Conservation (phyloP, 2,797 vertebrate genomes). For the Gymnothorax javanicus region DNA sequence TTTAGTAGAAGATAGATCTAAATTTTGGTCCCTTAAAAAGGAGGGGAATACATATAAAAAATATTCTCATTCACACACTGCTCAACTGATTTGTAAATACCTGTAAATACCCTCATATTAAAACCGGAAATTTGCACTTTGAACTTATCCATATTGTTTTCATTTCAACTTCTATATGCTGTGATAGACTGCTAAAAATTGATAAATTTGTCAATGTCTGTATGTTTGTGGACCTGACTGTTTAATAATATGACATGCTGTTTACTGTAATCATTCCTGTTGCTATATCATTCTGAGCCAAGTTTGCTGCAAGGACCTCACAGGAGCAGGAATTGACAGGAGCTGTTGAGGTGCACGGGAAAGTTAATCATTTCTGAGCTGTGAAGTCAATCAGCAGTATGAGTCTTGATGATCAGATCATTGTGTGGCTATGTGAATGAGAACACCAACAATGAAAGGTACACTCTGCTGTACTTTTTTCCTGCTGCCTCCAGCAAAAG, state of each 20-base stretch:
- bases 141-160: too few relatives aligned
- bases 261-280: neutral
- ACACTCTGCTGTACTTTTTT: conserved; percentile 40
- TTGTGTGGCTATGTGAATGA: neutral
- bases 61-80: too few relatives aligned
- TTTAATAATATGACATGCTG: neutral
- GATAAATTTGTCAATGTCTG: too few relatives aligned
- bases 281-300: neutral
- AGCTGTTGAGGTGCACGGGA: neutral
- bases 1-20: too few relatives aligned
- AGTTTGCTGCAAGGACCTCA: neutral
- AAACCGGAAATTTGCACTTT: too few relatives aligned
- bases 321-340: neutral
- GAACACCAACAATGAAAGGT: conserved; percentile 42
- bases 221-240: too few relatives aligned
- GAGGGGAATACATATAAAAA: too few relatives aligned
- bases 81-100: too few relatives aligned
- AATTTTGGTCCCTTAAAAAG: too few relatives aligned
- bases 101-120: too few relatives aligned
- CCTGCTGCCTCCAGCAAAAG: conserved; percentile 40
- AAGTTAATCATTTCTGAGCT: conserved; percentile 74
- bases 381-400: conserved; percentile 21
- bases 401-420: neutral
- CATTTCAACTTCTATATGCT: too few relatives aligned
- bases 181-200: too few relatives aligned